A percentile compares a stretch with the other conserved stretches of the same genome.
These are phyloP conservation scores for Lophius piscatorius DNA, from an alignment of 2,113 vertebrate genomes.

Conservation along the genomic window DNA sequence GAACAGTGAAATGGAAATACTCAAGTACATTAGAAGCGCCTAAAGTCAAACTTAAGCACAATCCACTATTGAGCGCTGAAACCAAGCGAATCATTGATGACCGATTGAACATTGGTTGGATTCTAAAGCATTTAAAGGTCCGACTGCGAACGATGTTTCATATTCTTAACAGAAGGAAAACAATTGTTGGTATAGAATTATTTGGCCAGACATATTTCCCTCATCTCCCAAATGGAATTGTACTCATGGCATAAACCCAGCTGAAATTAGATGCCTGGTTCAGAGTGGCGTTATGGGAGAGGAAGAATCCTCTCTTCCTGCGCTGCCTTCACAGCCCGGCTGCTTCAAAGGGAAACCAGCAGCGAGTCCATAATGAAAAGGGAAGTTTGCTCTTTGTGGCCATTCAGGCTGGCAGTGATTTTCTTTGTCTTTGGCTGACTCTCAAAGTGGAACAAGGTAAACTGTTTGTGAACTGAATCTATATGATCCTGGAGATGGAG, in stretches of 20 bases:
- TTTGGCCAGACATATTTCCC: no score
- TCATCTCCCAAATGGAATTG: not conserved
- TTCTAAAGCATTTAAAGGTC: no score
- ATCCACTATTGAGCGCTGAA: no score
- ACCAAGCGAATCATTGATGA: no score
- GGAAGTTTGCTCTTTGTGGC: slow-evolving; percentile 56
- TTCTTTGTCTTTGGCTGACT: slow-evolving; percentile 49
- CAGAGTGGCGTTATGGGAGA: no score
- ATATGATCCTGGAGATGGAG: slow-evolving; percentile 50
- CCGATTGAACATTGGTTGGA: no score
- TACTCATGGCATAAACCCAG: not conserved
- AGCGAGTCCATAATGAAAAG: slow-evolving; percentile 63
- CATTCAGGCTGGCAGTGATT: slow-evolving; percentile 35
- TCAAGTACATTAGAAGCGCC: no score
- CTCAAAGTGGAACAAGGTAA: slow-evolving; percentile 51
- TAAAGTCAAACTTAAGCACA: no score
- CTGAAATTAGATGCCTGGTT: not conserved
- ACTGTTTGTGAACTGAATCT: slow-evolving; percentile 44
- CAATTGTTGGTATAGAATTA: no score
- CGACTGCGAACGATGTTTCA: no score
- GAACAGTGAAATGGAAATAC: no score
- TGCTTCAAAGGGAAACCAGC: slow-evolving; percentile 50
- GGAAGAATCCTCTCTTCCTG: not conserved
- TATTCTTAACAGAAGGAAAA: no score
- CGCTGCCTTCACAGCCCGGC: slow-evolving; percentile 6